These are phyloP conservation scores for Tachyglossus aculeatus DNA, from an alignment of 2,797 vertebrate species.

Conservation along the genomic window DNA sequence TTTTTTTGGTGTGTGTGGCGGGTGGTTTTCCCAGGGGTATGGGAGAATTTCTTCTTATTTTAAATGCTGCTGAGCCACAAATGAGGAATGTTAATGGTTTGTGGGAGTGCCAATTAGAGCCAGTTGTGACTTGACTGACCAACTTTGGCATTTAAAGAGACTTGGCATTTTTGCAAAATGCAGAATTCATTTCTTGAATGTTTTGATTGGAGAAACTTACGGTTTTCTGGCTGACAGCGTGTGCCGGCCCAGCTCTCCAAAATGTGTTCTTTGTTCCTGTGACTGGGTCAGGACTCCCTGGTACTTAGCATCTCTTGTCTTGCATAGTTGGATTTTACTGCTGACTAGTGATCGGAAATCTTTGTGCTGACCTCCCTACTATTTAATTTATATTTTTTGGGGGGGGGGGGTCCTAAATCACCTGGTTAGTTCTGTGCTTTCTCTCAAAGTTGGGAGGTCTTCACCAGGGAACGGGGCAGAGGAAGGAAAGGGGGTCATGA, in stretches of 20 bases:
- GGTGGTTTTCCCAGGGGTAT: neutral
- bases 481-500: too few relatives aligned
- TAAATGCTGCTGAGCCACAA: neutral
- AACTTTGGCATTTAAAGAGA: fast-evolving
- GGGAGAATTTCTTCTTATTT: neutral
- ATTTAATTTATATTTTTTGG: too few relatives aligned
- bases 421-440: too few relatives aligned
- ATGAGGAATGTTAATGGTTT: fast-evolving
- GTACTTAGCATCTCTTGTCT: neutral
- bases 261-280: neutral
- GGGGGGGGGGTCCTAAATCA: too few relatives aligned
- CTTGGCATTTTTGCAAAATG: fast-evolving
- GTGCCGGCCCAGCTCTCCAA: neutral
- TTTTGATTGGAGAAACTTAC: neutral
- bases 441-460: too few relatives aligned
- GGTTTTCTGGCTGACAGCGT: neutral
- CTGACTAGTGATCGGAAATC: too few relatives aligned
- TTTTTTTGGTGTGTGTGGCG: neutral
- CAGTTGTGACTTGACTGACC: too few relatives aligned
- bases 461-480: too few relatives aligned
- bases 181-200: neutral
- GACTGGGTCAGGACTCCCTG: neutral
- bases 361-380: too few relatives aligned
- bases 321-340: too few relatives aligned
- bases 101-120: neutral